A percentile compares a stretch with the other conserved stretches of the same genome.
Conservation (phyloP, 2,797 vertebrate genomes). For the Protonibea diacanthus region DNA sequence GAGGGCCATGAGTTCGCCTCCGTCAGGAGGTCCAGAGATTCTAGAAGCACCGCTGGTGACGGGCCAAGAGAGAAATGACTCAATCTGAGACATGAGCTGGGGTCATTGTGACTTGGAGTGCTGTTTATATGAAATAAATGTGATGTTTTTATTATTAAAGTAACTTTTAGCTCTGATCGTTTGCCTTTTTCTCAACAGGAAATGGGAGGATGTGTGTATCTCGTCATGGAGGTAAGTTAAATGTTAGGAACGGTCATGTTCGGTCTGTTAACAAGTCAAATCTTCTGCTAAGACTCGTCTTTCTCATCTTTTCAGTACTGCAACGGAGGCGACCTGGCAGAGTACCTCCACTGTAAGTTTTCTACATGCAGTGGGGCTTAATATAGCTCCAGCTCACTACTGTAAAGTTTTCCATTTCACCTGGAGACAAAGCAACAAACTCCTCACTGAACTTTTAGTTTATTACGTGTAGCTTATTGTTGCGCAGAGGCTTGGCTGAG, state of each 20-base stretch:
- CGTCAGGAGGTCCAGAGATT: conserved; percentile 14
- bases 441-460: conserved; percentile 3
- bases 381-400: neutral
- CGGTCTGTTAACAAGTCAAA: neutral
- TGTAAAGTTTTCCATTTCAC: conserved; percentile 16
- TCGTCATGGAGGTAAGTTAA: conserved; percentile 97
- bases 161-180: neutral
- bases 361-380: conserved; percentile 11
- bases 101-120: conserved; percentile 34
- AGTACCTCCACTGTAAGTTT: conserved; percentile 97
- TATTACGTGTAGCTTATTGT: conserved; percentile 18
- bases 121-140: conserved; percentile 6
- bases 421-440: conserved; percentile 4
- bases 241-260: neutral
- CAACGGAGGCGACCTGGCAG: conserved; percentile 98
- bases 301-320: conserved; percentile 90
- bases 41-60: conserved; percentile 16
- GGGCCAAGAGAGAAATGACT: conserved; percentile 25
- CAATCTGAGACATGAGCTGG: conserved; percentile 21
- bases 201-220: conserved; percentile 94
- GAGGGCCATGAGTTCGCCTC: conserved; percentile 2
- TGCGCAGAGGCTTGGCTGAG: conserved; percentile 46
- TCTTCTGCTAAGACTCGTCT: conserved; percentile 11
- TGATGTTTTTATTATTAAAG: neutral
- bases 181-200: conserved; percentile 85